Evolutionary conservation across 2,113 vertebrate genomes (phyloP).

Genomic region (Indicator maculatus): DNA sequence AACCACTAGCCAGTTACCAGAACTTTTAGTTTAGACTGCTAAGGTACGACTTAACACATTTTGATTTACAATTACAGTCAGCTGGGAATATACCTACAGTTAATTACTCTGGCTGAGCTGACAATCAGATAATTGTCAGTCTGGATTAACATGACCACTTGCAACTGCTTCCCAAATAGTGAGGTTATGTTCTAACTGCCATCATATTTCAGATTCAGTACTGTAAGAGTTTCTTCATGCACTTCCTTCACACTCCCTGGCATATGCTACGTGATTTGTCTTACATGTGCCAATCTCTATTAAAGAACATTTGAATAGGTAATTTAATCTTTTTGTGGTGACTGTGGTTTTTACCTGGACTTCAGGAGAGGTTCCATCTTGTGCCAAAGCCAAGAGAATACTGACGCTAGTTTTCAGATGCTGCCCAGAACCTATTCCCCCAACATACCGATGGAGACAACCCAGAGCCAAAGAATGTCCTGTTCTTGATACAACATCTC

Average conservation of each 20-base stretch:
- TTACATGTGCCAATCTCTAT: neutral
- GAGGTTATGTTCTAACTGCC: neutral
- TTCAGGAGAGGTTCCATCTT: slow-evolving; percentile 96
- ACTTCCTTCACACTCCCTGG: neutral
- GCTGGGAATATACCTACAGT: neutral
- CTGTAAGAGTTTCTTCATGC: neutral
- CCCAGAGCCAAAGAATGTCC: slow-evolving; percentile 97
- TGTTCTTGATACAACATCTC: slow-evolving; percentile 96
- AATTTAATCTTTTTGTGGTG: neutral
- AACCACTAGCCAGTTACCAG: neutral
- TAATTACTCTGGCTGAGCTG: neutral
- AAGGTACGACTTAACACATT: neutral
- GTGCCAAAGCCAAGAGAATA: slow-evolving; percentile 94
- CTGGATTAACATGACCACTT: neutral
- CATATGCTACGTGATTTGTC: neutral
- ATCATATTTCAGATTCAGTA: neutral
- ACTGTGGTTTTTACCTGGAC: slow-evolving; percentile 85
- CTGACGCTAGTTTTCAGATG: slow-evolving; percentile 99
- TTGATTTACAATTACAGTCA: neutral
- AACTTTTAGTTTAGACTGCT: neutral
- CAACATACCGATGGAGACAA: slow-evolving; percentile 97
- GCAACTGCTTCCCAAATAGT: neutral
- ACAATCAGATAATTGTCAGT: neutral
- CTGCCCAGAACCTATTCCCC: slow-evolving; percentile 98
- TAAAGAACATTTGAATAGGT: neutral